Evolutionary conservation across 2,113 vertebrate genomes (phyloP), one percentile per base, ranked within the genome.

Genomic region (Oreochromis aureus): DNA sequence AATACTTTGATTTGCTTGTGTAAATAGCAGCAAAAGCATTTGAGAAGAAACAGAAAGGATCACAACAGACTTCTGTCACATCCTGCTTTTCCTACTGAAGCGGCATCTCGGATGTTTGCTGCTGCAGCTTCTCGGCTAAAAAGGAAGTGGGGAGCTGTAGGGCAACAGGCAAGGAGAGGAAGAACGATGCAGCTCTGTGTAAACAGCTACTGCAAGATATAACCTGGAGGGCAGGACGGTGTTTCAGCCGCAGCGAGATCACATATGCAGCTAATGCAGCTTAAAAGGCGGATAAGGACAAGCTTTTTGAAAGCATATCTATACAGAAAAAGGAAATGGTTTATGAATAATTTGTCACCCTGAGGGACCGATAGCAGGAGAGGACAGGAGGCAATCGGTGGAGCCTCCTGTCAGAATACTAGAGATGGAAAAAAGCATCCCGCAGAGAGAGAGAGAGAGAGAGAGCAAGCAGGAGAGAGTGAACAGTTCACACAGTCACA

Each of bases 341-440:
- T 90, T 86, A 92, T 93, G 83, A 95, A 94, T 93, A 93, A 93
- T 94, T 93, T 90, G 90, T 87, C 6, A 18, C 87, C 89, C 87
- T 81, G 2, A 22, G 91, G 81, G 92, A 55, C 41, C 56, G 5
- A 4, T 34, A 82, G 51, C 15, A 2, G 10, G 36, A 48, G 39
- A 48, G 6, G 69, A 53, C 30, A 71, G 41, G 53, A 4, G 79
- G 24, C 44, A 61, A 83, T 71, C 8, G 19, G 79, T 12, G 82
- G n/a, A 54, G 34, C 46, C 22, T 84, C 59, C 55, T 87, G 79
- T 88, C 89, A 86, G 32, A 83, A 78, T 46, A 63, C 16, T 61
- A 32, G 73, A 89, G 13, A 63, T 79, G 73, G 71, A 86, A 69
- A 84, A 76, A 36, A 89, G 83, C 46, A 73, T 83, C 44, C 22